These are phyloP conservation scores for Dendrolimus pini DNA, from an alignment of 2,888 invertebrate genomes.

Conservation along the genomic window DNA sequence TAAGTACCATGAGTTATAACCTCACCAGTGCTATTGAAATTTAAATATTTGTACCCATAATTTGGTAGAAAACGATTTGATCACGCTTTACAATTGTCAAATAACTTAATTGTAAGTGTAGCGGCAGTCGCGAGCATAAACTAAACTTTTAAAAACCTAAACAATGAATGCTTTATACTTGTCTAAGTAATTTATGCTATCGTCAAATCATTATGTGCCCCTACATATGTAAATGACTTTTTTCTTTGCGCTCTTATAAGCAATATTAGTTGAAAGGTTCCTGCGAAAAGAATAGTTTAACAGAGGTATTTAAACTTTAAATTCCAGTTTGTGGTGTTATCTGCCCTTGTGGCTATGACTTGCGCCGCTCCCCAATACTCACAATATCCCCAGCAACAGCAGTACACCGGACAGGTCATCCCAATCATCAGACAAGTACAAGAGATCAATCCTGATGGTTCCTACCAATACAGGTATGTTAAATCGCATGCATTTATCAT, in stretches of 20 bases:
- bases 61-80: background rate
- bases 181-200: no score
- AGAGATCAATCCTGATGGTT: slow-evolving; percentile 74
- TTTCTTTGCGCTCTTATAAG: no score
- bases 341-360: slow-evolving; percentile 49
- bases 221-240: no score
- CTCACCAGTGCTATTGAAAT: background rate
- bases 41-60: slow-evolving; percentile 2
- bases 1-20: background rate
- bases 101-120: no score
- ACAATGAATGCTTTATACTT: no score
- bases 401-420: slow-evolving; percentile 50
- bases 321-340: slow-evolving; percentile 54
- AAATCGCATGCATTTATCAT: background rate
- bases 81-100: no score
- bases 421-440: slow-evolving; percentile 78
- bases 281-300: no score
- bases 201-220: no score
- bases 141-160: no score
- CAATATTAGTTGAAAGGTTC: no score
- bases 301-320: background rate
- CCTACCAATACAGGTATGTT: slow-evolving; percentile 78
- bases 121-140: no score
- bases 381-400: slow-evolving; percentile 30
- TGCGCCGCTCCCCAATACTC: slow-evolving; percentile 52